Conservation (phyloP, 2,113 vertebrate species). For the Atractosteus spatula region DNA sequence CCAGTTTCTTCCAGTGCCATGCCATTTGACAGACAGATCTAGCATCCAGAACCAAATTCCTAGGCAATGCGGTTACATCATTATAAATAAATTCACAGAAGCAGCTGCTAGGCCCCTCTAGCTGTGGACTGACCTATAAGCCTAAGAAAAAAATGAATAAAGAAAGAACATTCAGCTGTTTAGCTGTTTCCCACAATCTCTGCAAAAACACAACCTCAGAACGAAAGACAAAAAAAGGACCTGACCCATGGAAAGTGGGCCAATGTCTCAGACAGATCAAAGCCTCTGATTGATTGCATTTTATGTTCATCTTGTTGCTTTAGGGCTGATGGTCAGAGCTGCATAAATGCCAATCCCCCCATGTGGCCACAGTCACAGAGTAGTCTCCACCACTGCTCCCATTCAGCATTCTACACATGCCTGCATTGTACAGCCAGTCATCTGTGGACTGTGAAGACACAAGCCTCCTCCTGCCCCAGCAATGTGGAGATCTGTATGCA, state of each 20-base stretch:
- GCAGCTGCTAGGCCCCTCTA: conserved; percentile 55
- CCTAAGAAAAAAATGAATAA: too few relatives aligned
- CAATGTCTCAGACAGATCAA: too few relatives aligned
- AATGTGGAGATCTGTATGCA: too few relatives aligned
- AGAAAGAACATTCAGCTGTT: too few relatives aligned
- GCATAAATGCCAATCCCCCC: neutral
- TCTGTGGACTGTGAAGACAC: too few relatives aligned
- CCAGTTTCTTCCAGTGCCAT: neutral
- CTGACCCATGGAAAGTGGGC: too few relatives aligned
- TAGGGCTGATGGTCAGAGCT: conserved; percentile 20
- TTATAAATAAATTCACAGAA: conserved; percentile 49
- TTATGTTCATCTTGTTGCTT: neutral
- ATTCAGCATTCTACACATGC: conserved; percentile 43
- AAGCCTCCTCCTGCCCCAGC: too few relatives aligned
- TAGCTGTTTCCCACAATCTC: too few relatives aligned
- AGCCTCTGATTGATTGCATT: too few relatives aligned
- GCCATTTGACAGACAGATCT: neutral
- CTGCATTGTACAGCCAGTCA: conserved; percentile 26
- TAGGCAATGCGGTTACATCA: conserved; percentile 64
- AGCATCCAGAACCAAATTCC: conserved; percentile 44
- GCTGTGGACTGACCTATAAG: neutral
- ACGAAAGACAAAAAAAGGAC: too few relatives aligned
- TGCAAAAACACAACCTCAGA: too few relatives aligned
- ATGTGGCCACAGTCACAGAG: conserved; percentile 9
- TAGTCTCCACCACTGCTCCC: conserved; percentile 15